Evolutionary conservation across 1,140 invertebrate genomes (phyloP).

Genomic region (Himalopsyche phryganea): DNA sequence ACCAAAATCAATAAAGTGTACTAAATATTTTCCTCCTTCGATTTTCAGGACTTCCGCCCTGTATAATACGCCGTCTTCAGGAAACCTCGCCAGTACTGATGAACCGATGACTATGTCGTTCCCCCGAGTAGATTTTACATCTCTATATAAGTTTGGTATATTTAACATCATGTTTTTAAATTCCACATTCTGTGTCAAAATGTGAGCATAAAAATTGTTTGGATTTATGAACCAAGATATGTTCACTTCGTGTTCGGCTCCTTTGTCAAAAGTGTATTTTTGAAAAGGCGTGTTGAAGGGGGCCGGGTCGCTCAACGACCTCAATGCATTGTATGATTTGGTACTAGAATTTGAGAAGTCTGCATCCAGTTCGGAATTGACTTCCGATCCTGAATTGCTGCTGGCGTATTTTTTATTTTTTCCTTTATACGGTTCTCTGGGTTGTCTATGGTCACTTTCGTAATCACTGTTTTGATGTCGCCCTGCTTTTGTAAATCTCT

Average conservation of each 20-base stretch:
- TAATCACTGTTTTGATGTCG: too few species aligned
- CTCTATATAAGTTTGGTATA: conserved; percentile 62
- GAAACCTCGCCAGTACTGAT: conserved; percentile 63
- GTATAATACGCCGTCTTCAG: conserved; percentile 66
- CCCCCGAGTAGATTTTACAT: conserved; percentile 46
- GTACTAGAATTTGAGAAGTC: too few species aligned
- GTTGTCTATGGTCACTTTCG: background rate
- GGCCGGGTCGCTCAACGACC: conserved; percentile 11
- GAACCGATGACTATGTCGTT: conserved; percentile 46
- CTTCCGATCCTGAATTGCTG: too few species aligned
- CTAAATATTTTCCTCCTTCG: conserved; percentile 51
- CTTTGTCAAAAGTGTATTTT: conserved; percentile 26
- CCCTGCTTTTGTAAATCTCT: too few species aligned
- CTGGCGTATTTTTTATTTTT: too few species aligned
- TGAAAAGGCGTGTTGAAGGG: conserved; percentile 39
- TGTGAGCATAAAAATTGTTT: conserved; percentile 65
- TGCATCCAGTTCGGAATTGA: too few species aligned
- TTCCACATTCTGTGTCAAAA: conserved; percentile 50
- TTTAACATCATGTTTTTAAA: conserved; percentile 66
- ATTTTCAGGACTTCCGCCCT: conserved; percentile 54
- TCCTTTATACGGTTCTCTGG: too few species aligned
- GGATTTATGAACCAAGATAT: conserved; percentile 66
- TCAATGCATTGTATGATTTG: too few species aligned
- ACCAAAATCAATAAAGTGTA: conserved; percentile 72
- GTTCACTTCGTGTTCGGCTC: conserved; percentile 44